phyloP scores from a whole-genome alignment of 1,140 invertebrate genomes.

The Thaumatotibia leucotreta region DNA sequence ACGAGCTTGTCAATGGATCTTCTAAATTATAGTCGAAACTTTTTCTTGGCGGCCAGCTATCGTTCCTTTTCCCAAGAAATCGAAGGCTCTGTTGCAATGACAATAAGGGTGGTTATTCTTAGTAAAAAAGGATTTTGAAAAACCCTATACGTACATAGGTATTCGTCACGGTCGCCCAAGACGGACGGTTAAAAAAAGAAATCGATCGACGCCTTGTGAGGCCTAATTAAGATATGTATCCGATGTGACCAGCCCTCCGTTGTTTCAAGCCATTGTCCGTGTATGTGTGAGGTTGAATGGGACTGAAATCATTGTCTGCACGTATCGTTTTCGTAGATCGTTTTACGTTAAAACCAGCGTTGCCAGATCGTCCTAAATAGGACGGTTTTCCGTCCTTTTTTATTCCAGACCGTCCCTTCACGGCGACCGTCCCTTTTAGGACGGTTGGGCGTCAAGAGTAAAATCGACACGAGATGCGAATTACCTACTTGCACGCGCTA shows the following conservation, averaged over 20 bases:
- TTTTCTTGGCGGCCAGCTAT: conserved; percentile 4
- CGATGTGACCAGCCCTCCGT: conserved; percentile 49
- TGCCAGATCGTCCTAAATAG: too few species aligned
- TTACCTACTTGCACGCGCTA: too few species aligned
- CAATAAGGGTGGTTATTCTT: neutral
- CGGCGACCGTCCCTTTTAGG: too few species aligned
- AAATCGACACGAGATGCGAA: too few species aligned
- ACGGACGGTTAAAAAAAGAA: conserved; percentile 51
- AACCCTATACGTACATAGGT: conserved; percentile 37
- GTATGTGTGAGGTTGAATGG: conserved; percentile 18
- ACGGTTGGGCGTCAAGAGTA: too few species aligned
- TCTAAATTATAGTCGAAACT: conserved; percentile 11
- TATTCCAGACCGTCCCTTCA: too few species aligned
- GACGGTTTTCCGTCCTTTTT: too few species aligned
- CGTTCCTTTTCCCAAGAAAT: neutral
- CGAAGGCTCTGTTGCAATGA: neutral
- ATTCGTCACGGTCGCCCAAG: conserved; percentile 50
- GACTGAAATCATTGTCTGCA: conserved; percentile 4
- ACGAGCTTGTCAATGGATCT: conserved; percentile 12
- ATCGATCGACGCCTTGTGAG: conserved; percentile 54
- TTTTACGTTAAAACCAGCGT: neutral
- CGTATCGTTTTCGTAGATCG: neutral
- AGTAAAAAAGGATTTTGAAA: neutral
- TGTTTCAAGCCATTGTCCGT: conserved; percentile 47
- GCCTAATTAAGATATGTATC: conserved; percentile 70